A percentile compares a stretch with the other conserved stretches of the same genome.
phyloP scores from a whole-genome alignment of 2,888 invertebrate species.

The Rutpela maculata region DNA sequence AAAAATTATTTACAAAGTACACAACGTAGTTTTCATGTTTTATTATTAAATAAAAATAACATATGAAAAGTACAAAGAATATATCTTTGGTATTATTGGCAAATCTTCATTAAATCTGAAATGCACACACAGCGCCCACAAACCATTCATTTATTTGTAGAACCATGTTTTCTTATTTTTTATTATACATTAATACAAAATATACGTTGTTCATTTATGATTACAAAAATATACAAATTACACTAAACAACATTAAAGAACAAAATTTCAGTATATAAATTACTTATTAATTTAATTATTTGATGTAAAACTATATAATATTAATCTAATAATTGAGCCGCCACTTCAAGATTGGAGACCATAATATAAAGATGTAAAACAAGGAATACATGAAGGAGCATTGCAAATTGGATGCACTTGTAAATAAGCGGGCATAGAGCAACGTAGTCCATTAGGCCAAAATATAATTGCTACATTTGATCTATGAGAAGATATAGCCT shows the following conservation, averaged over 20 bases:
- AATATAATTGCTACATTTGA: too few species aligned
- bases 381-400: background rate
- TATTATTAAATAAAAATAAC: constrained; percentile 38
- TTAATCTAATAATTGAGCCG: constrained; percentile 46
- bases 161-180: constrained; percentile 20
- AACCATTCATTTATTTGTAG: constrained; percentile 25
- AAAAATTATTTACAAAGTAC: too few species aligned
- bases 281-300: constrained; percentile 17
- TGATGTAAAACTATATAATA: constrained; percentile 3
- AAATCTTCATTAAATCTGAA: constrained; percentile 58
- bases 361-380: constrained; percentile 11
- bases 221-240: constrained; percentile 39
- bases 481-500: too few species aligned
- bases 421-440: too few species aligned
- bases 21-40: background rate
- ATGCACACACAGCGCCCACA: constrained; percentile 44
- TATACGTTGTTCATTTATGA: constrained; percentile 1
- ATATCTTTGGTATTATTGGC: constrained; percentile 69
- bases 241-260: constrained; percentile 16
- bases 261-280: constrained; percentile 28
- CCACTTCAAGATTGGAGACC: constrained; percentile 51
- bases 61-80: constrained; percentile 53
- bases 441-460: too few species aligned
- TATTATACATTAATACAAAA: constrained; percentile 5
- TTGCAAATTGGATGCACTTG: background rate